Evolutionary conservation across 2,888 invertebrate genomes (phyloP).

Genomic region (Lepeophtheirus nordmannii): DNA sequence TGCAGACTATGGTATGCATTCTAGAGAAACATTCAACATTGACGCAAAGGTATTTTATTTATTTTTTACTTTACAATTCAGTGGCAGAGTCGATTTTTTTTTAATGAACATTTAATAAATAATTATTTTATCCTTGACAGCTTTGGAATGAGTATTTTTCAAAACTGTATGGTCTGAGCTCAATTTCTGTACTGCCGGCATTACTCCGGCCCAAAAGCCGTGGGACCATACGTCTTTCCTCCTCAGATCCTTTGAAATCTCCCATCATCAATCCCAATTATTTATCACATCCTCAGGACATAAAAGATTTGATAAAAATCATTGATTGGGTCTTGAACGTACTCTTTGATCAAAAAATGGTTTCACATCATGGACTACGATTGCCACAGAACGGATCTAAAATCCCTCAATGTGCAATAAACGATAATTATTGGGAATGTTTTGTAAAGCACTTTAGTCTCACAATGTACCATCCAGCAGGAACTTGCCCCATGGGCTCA

Average conservation of each 20-base stretch:
- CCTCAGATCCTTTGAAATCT: conserved; percentile 66
- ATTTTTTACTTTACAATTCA: no score
- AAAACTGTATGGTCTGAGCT: conserved; percentile 29
- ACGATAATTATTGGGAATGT: conserved; percentile 60
- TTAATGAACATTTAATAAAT: no score
- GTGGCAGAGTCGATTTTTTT: no score
- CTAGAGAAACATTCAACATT: background rate
- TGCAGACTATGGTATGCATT: background rate
- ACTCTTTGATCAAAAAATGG: background rate
- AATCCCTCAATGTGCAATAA: background rate
- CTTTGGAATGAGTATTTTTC: background rate
- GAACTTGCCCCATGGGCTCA: conserved; percentile 72
- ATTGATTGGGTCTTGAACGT: background rate
- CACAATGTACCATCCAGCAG: conserved; percentile 72
- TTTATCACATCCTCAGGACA: conserved; percentile 60
- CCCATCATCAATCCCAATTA: conserved; percentile 86
- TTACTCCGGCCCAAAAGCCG: conserved; percentile 59
- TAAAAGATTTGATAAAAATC: conserved; percentile 61
- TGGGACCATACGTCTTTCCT: conserved; percentile 53
- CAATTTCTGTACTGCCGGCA: conserved; percentile 74
- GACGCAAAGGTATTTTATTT: no score
- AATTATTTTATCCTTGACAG: background rate
- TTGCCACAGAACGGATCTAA: background rate
- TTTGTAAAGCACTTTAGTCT: conserved; percentile 64
- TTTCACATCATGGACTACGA: background rate